Percentiles rank a stretch among this genome's conserved stretches.
Evolutionary conservation across 1,140 invertebrate species (phyloP).

Genomic region (Trissolcus basalis): DNA sequence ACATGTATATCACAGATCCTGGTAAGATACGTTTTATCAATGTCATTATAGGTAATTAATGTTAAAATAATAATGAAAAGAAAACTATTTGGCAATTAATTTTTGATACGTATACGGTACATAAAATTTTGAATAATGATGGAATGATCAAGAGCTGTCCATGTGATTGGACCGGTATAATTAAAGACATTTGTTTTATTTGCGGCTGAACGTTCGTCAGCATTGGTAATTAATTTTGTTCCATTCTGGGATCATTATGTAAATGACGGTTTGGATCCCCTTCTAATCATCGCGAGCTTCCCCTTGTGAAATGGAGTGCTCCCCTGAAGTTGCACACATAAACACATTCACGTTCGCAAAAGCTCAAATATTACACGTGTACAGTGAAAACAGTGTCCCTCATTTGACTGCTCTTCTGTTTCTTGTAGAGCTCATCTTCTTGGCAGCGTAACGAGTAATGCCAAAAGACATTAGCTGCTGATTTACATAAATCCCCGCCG

Average conservation of each 20-base stretch:
- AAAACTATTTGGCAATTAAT: no score
- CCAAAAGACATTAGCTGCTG: conserved; percentile 73
- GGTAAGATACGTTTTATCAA: conserved; percentile 61
- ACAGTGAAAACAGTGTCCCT: conserved; percentile 36
- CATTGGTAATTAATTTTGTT: conserved; percentile 70
- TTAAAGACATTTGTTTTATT: conserved; percentile 65
- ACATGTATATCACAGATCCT: conserved; percentile 59
- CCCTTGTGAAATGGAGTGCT: conserved; percentile 18
- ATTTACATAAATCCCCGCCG: conserved; percentile 72
- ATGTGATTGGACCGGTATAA: conserved; percentile 34
- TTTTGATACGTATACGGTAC: no score
- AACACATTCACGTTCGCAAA: conserved; percentile 16
- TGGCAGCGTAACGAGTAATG: conserved; percentile 67
- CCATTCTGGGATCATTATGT: conserved; percentile 67
- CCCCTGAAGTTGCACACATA: conserved; percentile 12
- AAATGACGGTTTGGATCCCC: conserved; percentile 64
- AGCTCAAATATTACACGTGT: conserved; percentile 39
- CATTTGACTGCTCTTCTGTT: conserved; percentile 14
- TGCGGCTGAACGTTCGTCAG: conserved; percentile 58
- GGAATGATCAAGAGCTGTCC: no score
- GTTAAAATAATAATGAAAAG: no score
- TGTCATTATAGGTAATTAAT: no score
- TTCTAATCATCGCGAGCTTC: conserved; percentile 60
- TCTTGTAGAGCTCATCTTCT: conserved; percentile 32
- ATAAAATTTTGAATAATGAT: no score